A percentile compares a stretch with the other conserved stretches of the same genome.
Evolutionary conservation across 2,113 vertebrate species (phyloP).

Genomic region (Forbesichthys papilliferus): DNA sequence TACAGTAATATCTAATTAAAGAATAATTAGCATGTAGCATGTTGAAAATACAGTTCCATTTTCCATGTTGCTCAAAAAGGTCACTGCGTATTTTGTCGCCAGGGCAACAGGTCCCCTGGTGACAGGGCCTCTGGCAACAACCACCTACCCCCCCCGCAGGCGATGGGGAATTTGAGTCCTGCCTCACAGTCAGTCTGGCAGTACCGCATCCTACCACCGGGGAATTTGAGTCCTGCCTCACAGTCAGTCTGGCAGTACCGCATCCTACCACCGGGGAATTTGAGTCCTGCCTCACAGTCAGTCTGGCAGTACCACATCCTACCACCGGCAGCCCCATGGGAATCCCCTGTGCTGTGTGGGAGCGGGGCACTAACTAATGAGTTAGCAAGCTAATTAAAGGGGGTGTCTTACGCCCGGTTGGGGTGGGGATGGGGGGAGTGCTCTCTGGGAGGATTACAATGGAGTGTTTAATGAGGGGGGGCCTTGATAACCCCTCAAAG

Average conservation of each 20-base stretch:
- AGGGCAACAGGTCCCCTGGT: too few species aligned
- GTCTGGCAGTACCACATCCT: conserved; percentile 43
- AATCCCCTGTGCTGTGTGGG: conserved; percentile 66
- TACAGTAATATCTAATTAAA: too few species aligned
- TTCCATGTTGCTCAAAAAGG: neutral
- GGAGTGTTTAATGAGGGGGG: conserved; percentile 76
- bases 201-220: conserved; percentile 39
- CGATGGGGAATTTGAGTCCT: too few species aligned
- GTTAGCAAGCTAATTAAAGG: conserved; percentile 79
- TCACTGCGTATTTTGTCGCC: too few species aligned
- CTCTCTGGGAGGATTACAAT: conserved; percentile 68
- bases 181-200: conserved; percentile 7
- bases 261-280: conserved; percentile 22
- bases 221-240: too few species aligned
- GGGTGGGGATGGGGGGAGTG: conserved; percentile 42
- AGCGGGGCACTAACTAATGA: conserved; percentile 76
- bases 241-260: conserved; percentile 27
- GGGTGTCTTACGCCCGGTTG: conserved; percentile 63
- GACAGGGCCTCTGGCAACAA: too few species aligned
- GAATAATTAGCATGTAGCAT: too few species aligned
- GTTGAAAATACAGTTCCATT: neutral
- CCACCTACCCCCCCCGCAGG: too few species aligned
- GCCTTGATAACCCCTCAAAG: conserved; percentile 78
- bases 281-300: neutral
- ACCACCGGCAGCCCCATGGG: conserved; percentile 47